Conservation (phyloP, 1,140 invertebrate genomes). For the Rhagoletis zephyria region DNA sequence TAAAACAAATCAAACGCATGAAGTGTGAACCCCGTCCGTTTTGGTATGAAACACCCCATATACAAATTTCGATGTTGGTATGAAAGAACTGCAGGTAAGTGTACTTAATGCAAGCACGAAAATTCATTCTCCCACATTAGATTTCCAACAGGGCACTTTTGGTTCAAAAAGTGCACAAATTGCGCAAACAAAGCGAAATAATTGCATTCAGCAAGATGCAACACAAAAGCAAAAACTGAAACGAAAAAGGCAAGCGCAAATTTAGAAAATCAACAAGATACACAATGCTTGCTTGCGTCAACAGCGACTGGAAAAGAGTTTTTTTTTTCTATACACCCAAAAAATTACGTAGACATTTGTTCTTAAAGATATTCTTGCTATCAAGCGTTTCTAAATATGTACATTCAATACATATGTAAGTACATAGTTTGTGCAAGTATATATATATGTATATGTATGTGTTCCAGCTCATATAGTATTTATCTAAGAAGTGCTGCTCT, state of each 20-base stretch:
- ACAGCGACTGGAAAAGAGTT: not conserved
- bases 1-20: too few species aligned
- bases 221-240: not conserved
- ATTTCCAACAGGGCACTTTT: not conserved
- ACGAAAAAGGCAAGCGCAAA: not conserved
- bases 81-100: too few species aligned
- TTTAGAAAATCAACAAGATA: constrained; percentile 19
- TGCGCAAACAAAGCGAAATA: not conserved
- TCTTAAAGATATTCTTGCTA: constrained; percentile 9
- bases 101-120: too few species aligned
- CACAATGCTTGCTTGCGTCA: not conserved
- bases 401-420: too few species aligned
- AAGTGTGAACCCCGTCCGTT: too few species aligned
- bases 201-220: constrained; percentile 8
- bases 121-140: too few species aligned
- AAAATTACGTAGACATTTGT: constrained; percentile 5
- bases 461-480: too few species aligned
- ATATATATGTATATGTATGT: too few species aligned
- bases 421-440: too few species aligned
- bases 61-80: too few species aligned
- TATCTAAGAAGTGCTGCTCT: not conserved
- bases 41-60: too few species aligned
- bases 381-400: not conserved
- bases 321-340: not conserved
- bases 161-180: not conserved